A percentile compares a stretch with the other conserved stretches of the same genome.
These are phyloP conservation scores for Luscinia luscinia DNA, from an alignment of 2,797 vertebrate species.

Conservation along the genomic window DNA sequence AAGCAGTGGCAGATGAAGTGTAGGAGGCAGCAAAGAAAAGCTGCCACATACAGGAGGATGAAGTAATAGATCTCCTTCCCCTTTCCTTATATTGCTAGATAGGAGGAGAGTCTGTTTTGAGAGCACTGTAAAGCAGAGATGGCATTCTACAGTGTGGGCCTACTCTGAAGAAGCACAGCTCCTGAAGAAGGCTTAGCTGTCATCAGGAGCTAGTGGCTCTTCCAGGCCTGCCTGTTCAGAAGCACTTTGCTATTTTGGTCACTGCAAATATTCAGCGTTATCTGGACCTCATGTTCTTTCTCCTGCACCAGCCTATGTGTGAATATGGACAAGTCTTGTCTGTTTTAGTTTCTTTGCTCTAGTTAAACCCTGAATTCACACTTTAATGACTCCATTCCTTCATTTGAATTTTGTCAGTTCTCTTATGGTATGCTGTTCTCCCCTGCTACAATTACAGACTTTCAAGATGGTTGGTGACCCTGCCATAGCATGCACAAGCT, in stretches of 20 bases:
- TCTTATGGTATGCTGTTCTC: not conserved
- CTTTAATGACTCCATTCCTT: not conserved
- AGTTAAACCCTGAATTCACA: not conserved
- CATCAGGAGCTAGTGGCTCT: not conserved
- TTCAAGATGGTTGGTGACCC: not conserved
- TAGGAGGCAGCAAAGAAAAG: slow-evolving; percentile 62
- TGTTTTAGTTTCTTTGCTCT: not conserved
- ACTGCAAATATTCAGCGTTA: not conserved
- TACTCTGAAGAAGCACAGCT: not conserved
- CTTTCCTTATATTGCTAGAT: not conserved
- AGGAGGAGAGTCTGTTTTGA: not conserved
- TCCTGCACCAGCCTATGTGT: not conserved
- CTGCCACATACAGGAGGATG: slow-evolving; percentile 11
- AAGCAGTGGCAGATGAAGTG: slow-evolving; percentile 30
- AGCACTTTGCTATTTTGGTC: not conserved
- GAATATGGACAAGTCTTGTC: not conserved
- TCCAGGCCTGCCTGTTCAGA: not conserved
- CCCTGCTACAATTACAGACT: not conserved
- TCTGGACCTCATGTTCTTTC: not conserved
- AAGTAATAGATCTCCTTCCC: slow-evolving; percentile 1
- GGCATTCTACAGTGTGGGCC: not conserved
- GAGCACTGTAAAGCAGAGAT: not conserved
- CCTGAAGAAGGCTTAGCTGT: not conserved
- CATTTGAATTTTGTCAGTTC: not conserved
- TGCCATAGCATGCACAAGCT: not conserved